Percentiles rank a stretch among this genome's conserved stretches.
These are phyloP conservation scores for Acromyrmex charruanus DNA, from an alignment of 1,140 invertebrate species.

Conservation along the genomic window DNA sequence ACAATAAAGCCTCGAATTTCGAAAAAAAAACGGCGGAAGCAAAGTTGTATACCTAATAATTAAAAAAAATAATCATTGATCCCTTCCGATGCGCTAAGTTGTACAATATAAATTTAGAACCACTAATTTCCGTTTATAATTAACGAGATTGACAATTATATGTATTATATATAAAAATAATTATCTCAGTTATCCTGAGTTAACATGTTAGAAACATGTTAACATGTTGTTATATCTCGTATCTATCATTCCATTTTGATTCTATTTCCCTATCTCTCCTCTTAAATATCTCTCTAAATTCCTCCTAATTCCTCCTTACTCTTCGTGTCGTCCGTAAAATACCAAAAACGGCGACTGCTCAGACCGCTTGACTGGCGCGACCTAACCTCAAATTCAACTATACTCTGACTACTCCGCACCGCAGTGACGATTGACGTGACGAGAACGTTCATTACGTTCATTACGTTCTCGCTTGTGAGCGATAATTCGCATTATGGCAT, in stretches of 20 bases:
- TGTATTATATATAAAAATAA: neutral
- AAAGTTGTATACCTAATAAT: neutral
- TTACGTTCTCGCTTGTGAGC: neutral
- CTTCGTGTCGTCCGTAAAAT: neutral
- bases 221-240: neutral
- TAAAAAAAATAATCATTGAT: neutral
- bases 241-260: neutral
- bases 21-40: no score
- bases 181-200: neutral
- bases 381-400: constrained; percentile 59
- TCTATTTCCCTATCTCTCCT: neutral
- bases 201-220: neutral
- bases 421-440: constrained; percentile 19
- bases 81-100: neutral
- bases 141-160: neutral
- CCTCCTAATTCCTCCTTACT: neutral
- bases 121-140: neutral
- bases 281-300: neutral
- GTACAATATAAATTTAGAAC: neutral
- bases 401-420: neutral
- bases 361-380: constrained; percentile 29
- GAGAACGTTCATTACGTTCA: neutral
- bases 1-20: no score
- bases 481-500: constrained; percentile 53
- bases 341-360: constrained; percentile 61